Percentiles rank a stretch among this genome's conserved stretches.
These are phyloP conservation scores for Tursiops truncatus DNA, from an alignment of 2,113 vertebrate species.

Conservation along the genomic window DNA sequence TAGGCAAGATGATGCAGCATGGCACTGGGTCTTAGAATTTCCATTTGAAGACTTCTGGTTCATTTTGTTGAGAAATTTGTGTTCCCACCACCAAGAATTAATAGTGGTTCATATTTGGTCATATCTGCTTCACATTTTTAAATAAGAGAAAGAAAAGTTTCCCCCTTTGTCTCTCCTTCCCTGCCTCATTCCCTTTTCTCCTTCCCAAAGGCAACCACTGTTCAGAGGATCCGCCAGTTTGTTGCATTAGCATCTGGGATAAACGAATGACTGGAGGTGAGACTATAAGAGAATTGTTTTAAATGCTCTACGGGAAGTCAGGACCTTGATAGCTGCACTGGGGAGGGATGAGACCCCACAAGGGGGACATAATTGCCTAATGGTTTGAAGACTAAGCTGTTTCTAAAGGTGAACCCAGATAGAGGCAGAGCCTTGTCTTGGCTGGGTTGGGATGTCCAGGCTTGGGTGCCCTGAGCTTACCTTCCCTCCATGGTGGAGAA, in stretches of 20 bases:
- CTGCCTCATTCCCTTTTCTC: neutral
- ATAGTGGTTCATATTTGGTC: neutral
- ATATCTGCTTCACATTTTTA: neutral
- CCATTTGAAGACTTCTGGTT: neutral
- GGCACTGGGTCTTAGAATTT: neutral
- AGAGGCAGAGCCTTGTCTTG: neutral
- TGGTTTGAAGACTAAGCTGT: neutral
- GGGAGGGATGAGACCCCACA: neutral
- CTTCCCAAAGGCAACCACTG: neutral
- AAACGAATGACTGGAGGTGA: neutral
- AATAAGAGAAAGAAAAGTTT: neutral
- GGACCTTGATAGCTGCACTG: neutral
- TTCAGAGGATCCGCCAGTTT: neutral
- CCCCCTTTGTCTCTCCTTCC: neutral
- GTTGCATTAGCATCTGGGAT: neutral
- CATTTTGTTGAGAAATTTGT: neutral
- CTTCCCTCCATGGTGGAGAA: neutral
- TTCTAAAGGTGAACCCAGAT: neutral
- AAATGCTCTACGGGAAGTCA: neutral
- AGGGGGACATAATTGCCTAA: no score
- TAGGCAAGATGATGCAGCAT: no score
- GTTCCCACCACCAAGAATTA: neutral
- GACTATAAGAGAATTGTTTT: neutral
- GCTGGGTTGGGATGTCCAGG: neutral
- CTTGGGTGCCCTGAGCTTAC: neutral